A percentile compares a stretch with the other conserved stretches of the same genome.
These are phyloP conservation scores for Pyrgus malvae DNA, from an alignment of 2,888 invertebrate species.

Conservation along the genomic window DNA sequence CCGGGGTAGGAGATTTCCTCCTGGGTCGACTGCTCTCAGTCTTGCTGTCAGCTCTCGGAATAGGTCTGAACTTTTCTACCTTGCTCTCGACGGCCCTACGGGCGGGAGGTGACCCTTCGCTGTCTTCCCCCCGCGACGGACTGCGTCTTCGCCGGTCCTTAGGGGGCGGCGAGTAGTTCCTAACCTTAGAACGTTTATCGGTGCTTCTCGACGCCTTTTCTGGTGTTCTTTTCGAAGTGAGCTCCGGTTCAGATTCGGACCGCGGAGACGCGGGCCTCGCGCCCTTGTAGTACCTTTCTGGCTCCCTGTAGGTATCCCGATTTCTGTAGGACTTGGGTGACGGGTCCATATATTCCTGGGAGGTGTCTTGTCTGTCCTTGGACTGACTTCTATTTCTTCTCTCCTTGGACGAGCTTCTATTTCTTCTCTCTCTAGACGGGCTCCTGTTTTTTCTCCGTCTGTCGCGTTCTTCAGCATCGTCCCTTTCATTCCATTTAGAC, in stretches of 20 bases:
- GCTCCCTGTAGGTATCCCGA: slow-evolving; percentile 49
- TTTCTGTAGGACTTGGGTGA: slow-evolving; percentile 52
- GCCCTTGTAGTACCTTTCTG: slow-evolving; percentile 52
- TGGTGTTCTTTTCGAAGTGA: slow-evolving; percentile 44
- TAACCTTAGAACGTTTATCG: slow-evolving; percentile 48
- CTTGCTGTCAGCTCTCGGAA: slow-evolving; percentile 45
- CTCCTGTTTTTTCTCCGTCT: slow-evolving; percentile 52
- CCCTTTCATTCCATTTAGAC: slow-evolving; percentile 42
- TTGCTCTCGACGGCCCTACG: slow-evolving; percentile 41
- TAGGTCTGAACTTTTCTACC: slow-evolving; percentile 49
- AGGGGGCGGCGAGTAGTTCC: slow-evolving; percentile 40
- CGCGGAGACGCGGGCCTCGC: slow-evolving; percentile 48
- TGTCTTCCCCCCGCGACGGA: slow-evolving; percentile 42
- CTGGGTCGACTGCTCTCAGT: slow-evolving; percentile 45
- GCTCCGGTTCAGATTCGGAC: slow-evolving; percentile 59
- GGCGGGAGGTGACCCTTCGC: slow-evolving; percentile 44
- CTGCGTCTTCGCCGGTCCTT: slow-evolving; percentile 50
- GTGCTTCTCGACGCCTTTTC: slow-evolving; percentile 47
- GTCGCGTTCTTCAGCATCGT: slow-evolving; percentile 38
- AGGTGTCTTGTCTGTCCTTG: slow-evolving; percentile 51
- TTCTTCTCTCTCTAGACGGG: slow-evolving; percentile 49
- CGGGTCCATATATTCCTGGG: slow-evolving; percentile 51
- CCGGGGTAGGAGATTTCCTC: slow-evolving; percentile 50
- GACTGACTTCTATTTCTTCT: slow-evolving; percentile 52
- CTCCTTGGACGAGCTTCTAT: slow-evolving; percentile 51